Base-by-base conservation (phyloP, 2,113 vertebrate genomes). In the Alethe castanea region DNA sequence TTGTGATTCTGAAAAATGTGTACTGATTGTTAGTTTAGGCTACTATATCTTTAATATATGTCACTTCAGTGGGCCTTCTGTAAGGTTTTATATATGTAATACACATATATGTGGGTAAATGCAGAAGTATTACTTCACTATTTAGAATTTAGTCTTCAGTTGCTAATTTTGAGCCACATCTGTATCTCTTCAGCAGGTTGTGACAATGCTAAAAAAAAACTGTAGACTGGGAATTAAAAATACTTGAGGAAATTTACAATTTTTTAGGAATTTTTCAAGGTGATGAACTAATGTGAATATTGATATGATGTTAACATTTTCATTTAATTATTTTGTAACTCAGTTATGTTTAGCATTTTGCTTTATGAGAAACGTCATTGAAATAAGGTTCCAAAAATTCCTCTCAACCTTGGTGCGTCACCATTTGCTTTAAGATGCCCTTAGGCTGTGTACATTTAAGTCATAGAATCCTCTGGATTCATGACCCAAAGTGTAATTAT, bases 41-140 rank as follows among this genome's bases (percentile, higher is more conserved):
- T 29, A 14, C 5, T 36, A 5, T 28, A 20, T 45, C 17, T 22
- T 65, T 19, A 38, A 22, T 31, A 42, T 11, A 14, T 33, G 23
- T 17, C 36, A 2, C 6, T 74, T 20, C 24, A 74, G 3, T 25
- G 19, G 16, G 7, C 22, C 4, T 57, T 4, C 8, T 10, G 1
- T 28, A 45, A 36, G 23, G 9, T 42, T 79, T 81, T 69, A 14
- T 35, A 5, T 19, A 16, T 26, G 2, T 38, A 33, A 52, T 29
- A 26, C 1, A 5, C 4, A 7, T 4, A 1, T 42, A 23, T 38
- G 16, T 44, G 18, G 33, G 2, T 11, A 90, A 73, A 84, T 33
- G 24, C 12, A 74, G 8, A 89, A 72, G 3, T 44, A 72, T 54
- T 3, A n/a, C 6, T 44, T 81, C 19, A 28, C 9, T 24, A 40